Percentiles rank a stretch among this genome's conserved stretches.
These are phyloP conservation scores for Ceyx melanurus DNA, from an alignment of 2,113 vertebrate species.

Conservation along the genomic window DNA sequence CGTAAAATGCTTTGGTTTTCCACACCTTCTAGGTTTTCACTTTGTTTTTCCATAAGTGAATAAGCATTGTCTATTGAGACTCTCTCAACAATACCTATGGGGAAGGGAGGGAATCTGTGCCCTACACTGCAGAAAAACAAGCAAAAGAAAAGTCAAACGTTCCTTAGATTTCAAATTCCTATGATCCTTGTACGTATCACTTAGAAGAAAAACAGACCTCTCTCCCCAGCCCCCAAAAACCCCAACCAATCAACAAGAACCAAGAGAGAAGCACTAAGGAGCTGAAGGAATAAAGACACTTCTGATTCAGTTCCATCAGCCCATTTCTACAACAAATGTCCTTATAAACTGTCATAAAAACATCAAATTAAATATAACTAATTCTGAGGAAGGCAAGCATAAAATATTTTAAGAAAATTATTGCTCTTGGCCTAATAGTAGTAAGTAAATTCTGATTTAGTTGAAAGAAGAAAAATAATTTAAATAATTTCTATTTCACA, in stretches of 20 bases:
- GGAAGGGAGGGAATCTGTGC: fast-evolving
- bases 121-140: neutral
- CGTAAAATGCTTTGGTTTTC: neutral
- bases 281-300: neutral
- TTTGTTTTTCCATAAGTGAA: neutral
- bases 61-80: neutral
- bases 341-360: neutral
- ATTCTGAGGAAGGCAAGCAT: neutral
- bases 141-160: neutral
- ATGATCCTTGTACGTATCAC: neutral
- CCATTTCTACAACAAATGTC: neutral
- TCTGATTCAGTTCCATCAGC: neutral
- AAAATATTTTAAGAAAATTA: neutral
- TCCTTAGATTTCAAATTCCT: neutral
- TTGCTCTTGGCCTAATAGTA: neutral
- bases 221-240: fast-evolving
- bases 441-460: neutral
- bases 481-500: neutral
- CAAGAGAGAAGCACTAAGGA: neutral
- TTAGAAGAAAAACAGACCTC: neutral
- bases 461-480: neutral
- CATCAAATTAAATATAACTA: neutral
- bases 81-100: fast-evolving
- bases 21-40: neutral
- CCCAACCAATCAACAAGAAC: neutral